phyloP scores from a whole-genome alignment of 1,140 invertebrate species.

The Carposina sasakii region DNA sequence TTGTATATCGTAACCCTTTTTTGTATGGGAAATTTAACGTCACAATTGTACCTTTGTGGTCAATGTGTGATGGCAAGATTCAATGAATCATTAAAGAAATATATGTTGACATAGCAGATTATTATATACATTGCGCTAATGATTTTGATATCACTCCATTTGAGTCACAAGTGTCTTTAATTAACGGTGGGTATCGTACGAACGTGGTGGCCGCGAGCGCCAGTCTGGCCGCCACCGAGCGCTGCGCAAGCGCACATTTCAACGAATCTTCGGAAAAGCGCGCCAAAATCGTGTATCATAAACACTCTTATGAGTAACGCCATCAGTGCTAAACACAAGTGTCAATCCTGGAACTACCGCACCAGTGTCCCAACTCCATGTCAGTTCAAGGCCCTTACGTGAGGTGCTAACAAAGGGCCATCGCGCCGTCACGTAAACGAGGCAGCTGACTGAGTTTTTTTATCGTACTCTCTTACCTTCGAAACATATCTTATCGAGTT shows the following conservation, averaged over 20 bases:
- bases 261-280: too few relatives aligned
- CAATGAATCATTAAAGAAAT: too few relatives aligned
- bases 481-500: slow-evolving; percentile 54
- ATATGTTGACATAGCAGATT: too few relatives aligned
- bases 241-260: slow-evolving; percentile 31
- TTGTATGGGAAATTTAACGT: too few relatives aligned
- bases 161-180: slow-evolving; percentile 48
- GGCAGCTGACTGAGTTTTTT: slow-evolving; percentile 47
- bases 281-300: too few relatives aligned
- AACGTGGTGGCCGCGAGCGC: slow-evolving; percentile 14
- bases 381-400: slow-evolving; percentile 58
- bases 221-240: slow-evolving; percentile 39
- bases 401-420: slow-evolving; percentile 54
- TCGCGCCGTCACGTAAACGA: slow-evolving; percentile 46
- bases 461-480: slow-evolving; percentile 52
- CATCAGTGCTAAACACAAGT: slow-evolving; percentile 31
- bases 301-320: too few relatives aligned
- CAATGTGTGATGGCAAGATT: too few relatives aligned
- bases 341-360: slow-evolving; percentile 34
- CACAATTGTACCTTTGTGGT: too few relatives aligned
- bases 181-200: slow-evolving; percentile 47
- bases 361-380: slow-evolving; percentile 13
- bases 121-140: slow-evolving; percentile 28
- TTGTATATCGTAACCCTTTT: too few relatives aligned
- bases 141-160: slow-evolving; percentile 29